Percentiles rank a stretch among this genome's conserved stretches.
These are phyloP conservation scores for Ardeotis arabs DNA, from an alignment of 2,113 vertebrate genomes.

Conservation along the genomic window DNA sequence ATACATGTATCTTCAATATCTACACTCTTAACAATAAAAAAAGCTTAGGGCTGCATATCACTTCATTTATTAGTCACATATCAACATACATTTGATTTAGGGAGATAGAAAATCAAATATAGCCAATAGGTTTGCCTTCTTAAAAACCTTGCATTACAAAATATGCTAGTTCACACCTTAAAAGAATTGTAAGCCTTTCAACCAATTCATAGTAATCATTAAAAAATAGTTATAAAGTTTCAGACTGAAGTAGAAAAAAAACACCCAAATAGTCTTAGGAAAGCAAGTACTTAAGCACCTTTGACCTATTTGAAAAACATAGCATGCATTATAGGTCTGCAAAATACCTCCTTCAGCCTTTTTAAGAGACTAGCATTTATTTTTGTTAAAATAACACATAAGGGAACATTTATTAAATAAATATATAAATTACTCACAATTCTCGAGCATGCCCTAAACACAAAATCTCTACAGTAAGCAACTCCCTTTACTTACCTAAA, in stretches of 20 bases:
- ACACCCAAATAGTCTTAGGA: background rate
- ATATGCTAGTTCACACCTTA: rapidly evolving
- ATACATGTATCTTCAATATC: rapidly evolving
- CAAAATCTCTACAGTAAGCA: background rate
- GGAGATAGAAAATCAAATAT: background rate
- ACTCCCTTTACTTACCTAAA: background rate
- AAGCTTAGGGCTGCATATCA: background rate
- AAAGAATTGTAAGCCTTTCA: background rate
- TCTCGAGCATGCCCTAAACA: background rate
- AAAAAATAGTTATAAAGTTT: background rate
- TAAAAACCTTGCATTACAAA: background rate
- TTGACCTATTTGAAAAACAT: rapidly evolving
- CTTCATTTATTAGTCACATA: background rate
- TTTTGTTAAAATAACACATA: background rate
- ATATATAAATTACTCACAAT: rapidly evolving
- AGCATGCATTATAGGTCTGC: rapidly evolving
- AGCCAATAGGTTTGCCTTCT: background rate
- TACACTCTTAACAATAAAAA: background rate
- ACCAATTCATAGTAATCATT: background rate
- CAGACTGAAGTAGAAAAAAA: background rate
- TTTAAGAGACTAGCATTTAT: background rate
- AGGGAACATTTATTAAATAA: background rate
- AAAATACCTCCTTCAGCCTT: background rate
- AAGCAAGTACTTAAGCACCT: background rate
- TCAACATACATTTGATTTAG: background rate